A percentile compares a stretch with the other conserved stretches of the same genome.
phyloP scores from a whole-genome alignment of 92 coral and sea anemone genomes.

The Muricea muricata region DNA sequence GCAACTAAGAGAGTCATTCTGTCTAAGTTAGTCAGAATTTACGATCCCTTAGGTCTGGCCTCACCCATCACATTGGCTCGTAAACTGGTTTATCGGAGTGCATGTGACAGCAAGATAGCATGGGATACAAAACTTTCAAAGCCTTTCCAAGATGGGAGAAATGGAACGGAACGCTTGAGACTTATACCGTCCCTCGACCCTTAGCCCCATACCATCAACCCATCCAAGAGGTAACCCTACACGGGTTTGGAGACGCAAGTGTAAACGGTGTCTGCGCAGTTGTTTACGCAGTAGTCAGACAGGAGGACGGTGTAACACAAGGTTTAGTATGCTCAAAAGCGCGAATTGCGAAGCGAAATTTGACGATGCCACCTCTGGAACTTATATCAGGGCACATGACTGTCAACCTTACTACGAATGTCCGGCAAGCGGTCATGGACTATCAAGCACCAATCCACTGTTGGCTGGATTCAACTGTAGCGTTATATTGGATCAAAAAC shows the following conservation, averaged over 20 bases:
- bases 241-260: slow-evolving; percentile 58
- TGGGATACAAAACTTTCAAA: slow-evolving; percentile 55
- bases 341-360: slow-evolving; percentile 45
- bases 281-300: slow-evolving; percentile 57
- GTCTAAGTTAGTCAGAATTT: slow-evolving; percentile 59
- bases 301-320: slow-evolving; percentile 34
- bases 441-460: slow-evolving; percentile 30
- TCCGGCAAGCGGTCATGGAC: slow-evolving; percentile 21
- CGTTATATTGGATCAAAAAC: slow-evolving; percentile 30
- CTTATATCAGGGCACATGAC: slow-evolving; percentile 49
- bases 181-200: slow-evolving; percentile 48
- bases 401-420: slow-evolving; percentile 29
- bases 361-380: slow-evolving; percentile 50
- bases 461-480: slow-evolving; percentile 47
- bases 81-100: slow-evolving; percentile 60
- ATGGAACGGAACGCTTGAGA: slow-evolving; percentile 46
- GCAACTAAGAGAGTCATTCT: slow-evolving; percentile 67
- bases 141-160: slow-evolving; percentile 53
- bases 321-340: slow-evolving; percentile 50
- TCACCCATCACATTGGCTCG: slow-evolving; percentile 57
- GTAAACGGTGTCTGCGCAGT: slow-evolving; percentile 37
- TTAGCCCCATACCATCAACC: slow-evolving; percentile 39
- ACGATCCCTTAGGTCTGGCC: slow-evolving; percentile 65
- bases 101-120: no score
- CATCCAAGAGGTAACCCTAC: slow-evolving; percentile 30